A percentile compares a stretch with the other conserved stretches of the same genome.
phyloP scores from a whole-genome alignment of 2,888 invertebrate species.

The Phanerotoma sp. region DNA sequence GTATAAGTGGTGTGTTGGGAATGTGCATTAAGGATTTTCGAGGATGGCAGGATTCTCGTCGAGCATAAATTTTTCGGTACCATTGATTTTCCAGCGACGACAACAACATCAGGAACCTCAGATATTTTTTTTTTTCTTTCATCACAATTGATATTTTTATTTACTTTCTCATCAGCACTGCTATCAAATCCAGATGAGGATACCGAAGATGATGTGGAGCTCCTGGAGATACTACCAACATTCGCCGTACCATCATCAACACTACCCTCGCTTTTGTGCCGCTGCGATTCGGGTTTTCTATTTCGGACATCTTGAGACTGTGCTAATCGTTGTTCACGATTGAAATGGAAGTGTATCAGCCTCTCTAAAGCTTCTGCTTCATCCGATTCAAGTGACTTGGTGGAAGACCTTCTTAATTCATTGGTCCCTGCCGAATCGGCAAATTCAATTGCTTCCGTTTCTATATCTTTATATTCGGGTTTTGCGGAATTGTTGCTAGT shows the following conservation, averaged over 20 bases:
- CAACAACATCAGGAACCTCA: conserved; percentile 49
- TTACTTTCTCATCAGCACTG: conserved; percentile 18
- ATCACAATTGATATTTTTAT: neutral
- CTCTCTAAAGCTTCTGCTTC: conserved; percentile 17
- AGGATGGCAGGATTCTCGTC: conserved; percentile 49
- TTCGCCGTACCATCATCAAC: too few relatives aligned
- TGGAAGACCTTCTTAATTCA: neutral
- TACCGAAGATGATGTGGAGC: conserved; percentile 1
- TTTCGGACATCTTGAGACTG: neutral
- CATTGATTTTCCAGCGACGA: conserved; percentile 42
- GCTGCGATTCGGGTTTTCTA: neutral
- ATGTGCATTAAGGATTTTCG: conserved; percentile 52
- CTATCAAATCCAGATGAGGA: conserved; percentile 21
- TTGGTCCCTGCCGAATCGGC: too few relatives aligned
- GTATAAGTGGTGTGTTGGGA: conserved; percentile 54
- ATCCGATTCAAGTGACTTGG: conserved; percentile 14
- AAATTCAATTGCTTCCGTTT: too few relatives aligned
- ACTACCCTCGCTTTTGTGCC: conserved; percentile 3
- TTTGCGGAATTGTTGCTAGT: too few relatives aligned
- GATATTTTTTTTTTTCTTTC: conserved; percentile 30
- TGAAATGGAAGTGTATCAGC: conserved; percentile 18
- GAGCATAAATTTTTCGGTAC: conserved; percentile 49
- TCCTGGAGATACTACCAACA: neutral
- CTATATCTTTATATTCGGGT: too few relatives aligned
- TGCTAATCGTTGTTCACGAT: conserved; percentile 2